Percentiles rank a stretch among this genome's conserved stretches.
phyloP scores from a whole-genome alignment of 1,140 invertebrate genomes.

The Neoseiulus cucumeris region DNA sequence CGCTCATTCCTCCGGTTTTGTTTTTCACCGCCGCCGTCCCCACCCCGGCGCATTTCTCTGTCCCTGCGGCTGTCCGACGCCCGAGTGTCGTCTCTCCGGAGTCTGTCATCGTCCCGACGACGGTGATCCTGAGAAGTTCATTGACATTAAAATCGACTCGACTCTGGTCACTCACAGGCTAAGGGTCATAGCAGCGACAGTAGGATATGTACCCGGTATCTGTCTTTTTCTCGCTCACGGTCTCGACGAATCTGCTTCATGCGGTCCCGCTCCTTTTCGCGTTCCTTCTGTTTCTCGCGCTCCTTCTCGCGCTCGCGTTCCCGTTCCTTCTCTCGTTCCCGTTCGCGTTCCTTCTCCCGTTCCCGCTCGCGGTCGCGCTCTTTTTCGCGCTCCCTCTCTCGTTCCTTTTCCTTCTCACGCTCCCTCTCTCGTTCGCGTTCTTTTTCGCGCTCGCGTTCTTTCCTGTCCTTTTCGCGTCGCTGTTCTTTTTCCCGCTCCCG shows the following conservation, averaged over 20 bases:
- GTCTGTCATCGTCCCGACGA: not conserved
- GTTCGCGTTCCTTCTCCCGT: not conserved
- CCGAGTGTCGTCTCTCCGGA: not conserved
- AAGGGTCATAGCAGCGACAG: too few relatives aligned
- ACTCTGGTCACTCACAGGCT: too few relatives aligned
- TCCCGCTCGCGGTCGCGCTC: not conserved
- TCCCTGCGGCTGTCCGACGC: not conserved
- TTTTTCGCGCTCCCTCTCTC: not conserved
- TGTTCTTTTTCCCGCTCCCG: not conserved
- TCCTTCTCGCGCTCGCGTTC: not conserved
- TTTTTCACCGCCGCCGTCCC: not conserved
- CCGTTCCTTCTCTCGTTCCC: not conserved
- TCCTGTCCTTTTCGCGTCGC: not conserved
- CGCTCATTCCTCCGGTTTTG: not conserved
- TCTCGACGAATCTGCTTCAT: too few relatives aligned
- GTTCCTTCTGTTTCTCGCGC: not conserved
- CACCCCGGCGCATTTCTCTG: not conserved
- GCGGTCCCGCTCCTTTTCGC: not conserved
- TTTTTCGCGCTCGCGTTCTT: not conserved
- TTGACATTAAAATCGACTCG: too few relatives aligned
- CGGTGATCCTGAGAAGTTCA: constrained; percentile 3
- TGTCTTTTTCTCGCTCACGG: too few relatives aligned
- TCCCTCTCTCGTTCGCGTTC: not conserved
- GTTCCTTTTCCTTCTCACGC: not conserved
- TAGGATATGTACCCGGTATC: too few relatives aligned